A percentile compares a stretch with the other conserved stretches of the same genome.
Evolutionary conservation across 2,888 invertebrate genomes (phyloP).

Genomic region (Lycocerus yunnanus): DNA sequence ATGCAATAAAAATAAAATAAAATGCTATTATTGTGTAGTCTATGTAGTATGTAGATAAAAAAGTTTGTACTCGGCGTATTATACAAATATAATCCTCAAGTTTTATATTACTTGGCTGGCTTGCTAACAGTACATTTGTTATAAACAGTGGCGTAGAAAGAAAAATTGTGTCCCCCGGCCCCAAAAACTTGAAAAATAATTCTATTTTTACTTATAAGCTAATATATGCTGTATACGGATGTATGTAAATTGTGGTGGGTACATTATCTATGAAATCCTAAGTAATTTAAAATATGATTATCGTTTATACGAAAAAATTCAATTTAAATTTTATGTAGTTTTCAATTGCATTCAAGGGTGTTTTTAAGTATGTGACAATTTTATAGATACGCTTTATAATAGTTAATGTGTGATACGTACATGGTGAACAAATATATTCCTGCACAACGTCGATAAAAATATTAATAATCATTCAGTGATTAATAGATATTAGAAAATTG

Average conservation of each 20-base stretch:
- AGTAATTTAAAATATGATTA: too few species aligned
- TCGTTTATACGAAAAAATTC: too few species aligned
- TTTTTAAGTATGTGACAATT: background rate
- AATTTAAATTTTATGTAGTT: background rate
- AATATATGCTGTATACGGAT: too few species aligned
- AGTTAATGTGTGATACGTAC: background rate
- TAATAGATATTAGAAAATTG: background rate
- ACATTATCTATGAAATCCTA: too few species aligned
- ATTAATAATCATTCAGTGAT: background rate
- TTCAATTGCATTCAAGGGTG: background rate
- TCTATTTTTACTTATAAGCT: too few species aligned
- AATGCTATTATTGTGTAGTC: background rate
- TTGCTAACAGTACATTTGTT: background rate
- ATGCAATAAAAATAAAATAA: background rate
- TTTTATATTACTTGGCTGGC: background rate
- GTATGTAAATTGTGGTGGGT: too few species aligned
- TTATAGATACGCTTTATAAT: background rate
- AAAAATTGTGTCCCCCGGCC: too few species aligned
- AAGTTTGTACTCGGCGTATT: background rate
- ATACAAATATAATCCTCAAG: background rate
- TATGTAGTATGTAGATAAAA: background rate
- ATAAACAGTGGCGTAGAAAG: too few species aligned
- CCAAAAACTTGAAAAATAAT: too few species aligned
- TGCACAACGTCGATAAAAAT: background rate
- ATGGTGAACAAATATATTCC: background rate